Evolutionary conservation across 1,140 invertebrate genomes (phyloP).

Genomic region (Macrocentrus cingulum): DNA sequence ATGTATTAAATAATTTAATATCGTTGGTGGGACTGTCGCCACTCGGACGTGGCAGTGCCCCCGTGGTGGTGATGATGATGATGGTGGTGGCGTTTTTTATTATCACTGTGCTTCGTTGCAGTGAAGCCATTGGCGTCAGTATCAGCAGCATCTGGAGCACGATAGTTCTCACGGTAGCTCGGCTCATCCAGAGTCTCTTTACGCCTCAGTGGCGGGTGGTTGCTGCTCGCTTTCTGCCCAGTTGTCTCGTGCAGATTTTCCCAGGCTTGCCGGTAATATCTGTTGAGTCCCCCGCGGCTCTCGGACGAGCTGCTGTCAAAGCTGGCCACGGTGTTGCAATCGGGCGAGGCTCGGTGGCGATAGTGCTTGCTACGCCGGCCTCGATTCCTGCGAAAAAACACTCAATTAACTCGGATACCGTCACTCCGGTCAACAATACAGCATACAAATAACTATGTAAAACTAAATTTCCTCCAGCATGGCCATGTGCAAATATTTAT

Average conservation of each 20-base stretch:
- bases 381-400: conserved; percentile 64
- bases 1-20: conserved; percentile 36
- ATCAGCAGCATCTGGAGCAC: conserved; percentile 33
- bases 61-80: conserved; percentile 79
- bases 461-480: too few species aligned
- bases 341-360: conserved; percentile 80
- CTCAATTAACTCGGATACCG: too few species aligned
- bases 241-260: conserved; percentile 86
- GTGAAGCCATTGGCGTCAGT: conserved; percentile 40
- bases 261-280: conserved; percentile 88
- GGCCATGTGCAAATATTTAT: too few species aligned
- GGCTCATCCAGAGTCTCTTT: conserved; percentile 74
- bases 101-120: conserved; percentile 56
- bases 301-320: conserved; percentile 84
- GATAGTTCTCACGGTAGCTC: conserved; percentile 58
- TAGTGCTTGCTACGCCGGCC: conserved; percentile 75
- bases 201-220: conserved; percentile 63
- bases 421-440: too few species aligned
- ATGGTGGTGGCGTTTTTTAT: conserved; percentile 77
- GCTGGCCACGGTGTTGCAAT: conserved; percentile 85
- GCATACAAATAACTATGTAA: too few species aligned
- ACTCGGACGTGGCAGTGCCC: conserved; percentile 46
- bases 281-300: conserved; percentile 77
- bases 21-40: conserved; percentile 54
- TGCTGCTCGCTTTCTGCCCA: conserved; percentile 59